Evolutionary conservation across 2,113 vertebrate species (phyloP), one percentile per base, ranked within the genome.

Genomic region (Osmerus eperlanus): DNA sequence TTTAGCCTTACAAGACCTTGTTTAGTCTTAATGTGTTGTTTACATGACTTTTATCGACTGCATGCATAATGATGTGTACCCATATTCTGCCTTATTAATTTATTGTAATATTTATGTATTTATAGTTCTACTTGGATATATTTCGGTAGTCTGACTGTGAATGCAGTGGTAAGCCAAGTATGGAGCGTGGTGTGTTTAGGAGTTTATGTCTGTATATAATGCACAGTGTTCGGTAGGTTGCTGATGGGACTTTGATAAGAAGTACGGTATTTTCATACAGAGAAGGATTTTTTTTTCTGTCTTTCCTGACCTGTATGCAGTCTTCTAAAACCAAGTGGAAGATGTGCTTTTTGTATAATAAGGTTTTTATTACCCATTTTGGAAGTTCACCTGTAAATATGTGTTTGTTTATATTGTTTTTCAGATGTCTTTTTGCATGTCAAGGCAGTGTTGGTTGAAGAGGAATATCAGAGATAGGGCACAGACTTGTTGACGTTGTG

Each of bases 71-170:
- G 80, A 84, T 84, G 80, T 88, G 75, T 71, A 82, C 89, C 83
- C 81, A 80, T 89, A 77, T 87, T 91, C 76, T 75, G 92, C 92
- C 92, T 93, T 93, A 93, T 91, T 91, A 89, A 83, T 85, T 86
- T 71, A 73, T 83, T 75, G 81, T 79, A 74, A 65, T 80, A 59
- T 89, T 83, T 81, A 68, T 81, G 76, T 85, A 83, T 79, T 82
- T 79, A 81, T 86, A 76, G 74, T 82, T 72, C n/a, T 74, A 72
- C 79, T 73, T 83, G 41, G 82, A 65, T 75, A 56, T 75, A 9
- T 83, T 60, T 68, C 71, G 72, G 52, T 71, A 75, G 83, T 73
- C 23, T 25, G 59, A 72, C 71, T 68, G 70, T 75, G 1, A 41
- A 66, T 75, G 66, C 69, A 81, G 76, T 70, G 72, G 70, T 66